Conservation (phyloP, 2,797 vertebrate species). For the Acropternis orthonyx region DNA sequence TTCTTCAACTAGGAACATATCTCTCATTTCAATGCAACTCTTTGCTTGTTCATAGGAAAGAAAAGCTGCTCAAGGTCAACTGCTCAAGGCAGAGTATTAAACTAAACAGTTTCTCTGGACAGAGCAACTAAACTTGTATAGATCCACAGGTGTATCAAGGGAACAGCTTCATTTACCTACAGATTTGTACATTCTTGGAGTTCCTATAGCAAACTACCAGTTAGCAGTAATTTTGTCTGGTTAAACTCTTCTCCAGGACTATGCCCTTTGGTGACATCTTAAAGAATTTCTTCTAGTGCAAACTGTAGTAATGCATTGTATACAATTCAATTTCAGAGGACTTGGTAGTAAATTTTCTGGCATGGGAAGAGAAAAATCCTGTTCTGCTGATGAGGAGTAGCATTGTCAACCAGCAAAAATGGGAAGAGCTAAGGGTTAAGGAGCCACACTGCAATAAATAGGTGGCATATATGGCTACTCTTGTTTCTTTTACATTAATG, state of each 20-base stretch:
- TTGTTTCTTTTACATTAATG: neutral
- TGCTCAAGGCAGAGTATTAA: neutral
- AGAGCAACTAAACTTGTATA: neutral
- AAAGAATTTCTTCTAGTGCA: neutral
- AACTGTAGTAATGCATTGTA: neutral
- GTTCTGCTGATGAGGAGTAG: neutral
- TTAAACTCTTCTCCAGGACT: neutral
- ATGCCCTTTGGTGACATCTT: neutral
- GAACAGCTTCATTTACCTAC: neutral
- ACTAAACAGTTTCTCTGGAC: neutral
- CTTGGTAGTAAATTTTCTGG: neutral
- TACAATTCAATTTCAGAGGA: neutral
- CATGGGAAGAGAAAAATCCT: neutral
- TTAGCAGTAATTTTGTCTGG: neutral
- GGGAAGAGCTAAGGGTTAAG: neutral
- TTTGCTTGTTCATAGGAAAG: constrained; percentile 44
- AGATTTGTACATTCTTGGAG: neutral
- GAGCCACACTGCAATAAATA: neutral
- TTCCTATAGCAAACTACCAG: neutral
- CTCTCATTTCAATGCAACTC: constrained; percentile 59
- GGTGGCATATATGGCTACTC: neutral
- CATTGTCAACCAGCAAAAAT: neutral
- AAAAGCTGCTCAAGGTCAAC: neutral
- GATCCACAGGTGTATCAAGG: neutral
- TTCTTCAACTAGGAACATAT: constrained; percentile 73